Evolutionary conservation across 2,113 vertebrate genomes (phyloP).

Genomic region (Embiotoca jacksoni): DNA sequence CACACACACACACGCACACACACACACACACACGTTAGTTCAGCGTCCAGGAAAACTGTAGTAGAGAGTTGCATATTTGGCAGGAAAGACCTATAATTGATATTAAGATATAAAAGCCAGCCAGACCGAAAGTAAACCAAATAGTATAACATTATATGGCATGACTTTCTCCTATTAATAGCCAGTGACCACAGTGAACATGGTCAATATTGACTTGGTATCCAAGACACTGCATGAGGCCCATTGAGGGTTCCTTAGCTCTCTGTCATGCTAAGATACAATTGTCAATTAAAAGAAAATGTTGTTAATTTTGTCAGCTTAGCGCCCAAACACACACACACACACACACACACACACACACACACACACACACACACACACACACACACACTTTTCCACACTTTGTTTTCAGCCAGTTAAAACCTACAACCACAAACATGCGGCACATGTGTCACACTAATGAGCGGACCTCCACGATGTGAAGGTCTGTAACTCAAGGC

Average conservation of each 20-base stretch:
- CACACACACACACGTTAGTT: slow-evolving; percentile 29
- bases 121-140: slow-evolving; percentile 63
- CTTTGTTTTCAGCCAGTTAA: slow-evolving; percentile 27
- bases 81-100: slow-evolving; percentile 75
- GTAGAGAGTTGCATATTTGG: slow-evolving; percentile 76
- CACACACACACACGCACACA: neutral
- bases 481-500: neutral
- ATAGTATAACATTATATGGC: slow-evolving; percentile 59
- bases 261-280: slow-evolving; percentile 10
- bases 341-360: too few relatives aligned
- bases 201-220: slow-evolving; percentile 75
- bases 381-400: slow-evolving; percentile 25
- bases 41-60: slow-evolving; percentile 61
- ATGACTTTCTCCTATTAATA: slow-evolving; percentile 61
- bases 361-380: too few relatives aligned
- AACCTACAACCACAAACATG: slow-evolving; percentile 33
- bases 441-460: slow-evolving; percentile 28
- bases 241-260: slow-evolving; percentile 17
- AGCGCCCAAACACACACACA: neutral
- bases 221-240: slow-evolving; percentile 61
- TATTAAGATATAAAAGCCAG: slow-evolving; percentile 73
- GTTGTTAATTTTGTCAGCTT: slow-evolving; percentile 37
- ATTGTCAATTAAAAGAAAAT: slow-evolving; percentile 51
- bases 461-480: neutral
- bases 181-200: slow-evolving; percentile 43